Conservation (phyloP, 1,140 invertebrate genomes). For the Nomia melanderi region DNA sequence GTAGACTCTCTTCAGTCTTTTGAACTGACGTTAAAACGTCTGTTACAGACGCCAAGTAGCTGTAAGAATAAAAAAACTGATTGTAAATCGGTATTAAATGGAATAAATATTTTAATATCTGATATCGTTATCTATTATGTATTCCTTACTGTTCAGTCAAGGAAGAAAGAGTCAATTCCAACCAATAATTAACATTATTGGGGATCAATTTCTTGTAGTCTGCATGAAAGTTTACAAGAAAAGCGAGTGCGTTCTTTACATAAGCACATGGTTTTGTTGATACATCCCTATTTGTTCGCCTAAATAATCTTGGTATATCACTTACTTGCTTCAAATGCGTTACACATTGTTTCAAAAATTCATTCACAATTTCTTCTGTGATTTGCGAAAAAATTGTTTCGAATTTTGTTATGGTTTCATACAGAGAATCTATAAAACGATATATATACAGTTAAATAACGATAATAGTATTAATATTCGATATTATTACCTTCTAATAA, state of each 20-base stretch:
- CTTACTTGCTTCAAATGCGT: constrained; percentile 88
- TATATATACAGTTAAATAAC: neutral
- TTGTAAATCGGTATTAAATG: neutral
- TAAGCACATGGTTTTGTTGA: constrained; percentile 90
- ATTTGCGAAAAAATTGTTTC: constrained; percentile 80
- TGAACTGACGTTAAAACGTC: constrained; percentile 96
- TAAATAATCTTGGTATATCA: constrained; percentile 95
- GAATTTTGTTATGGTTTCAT: constrained; percentile 80
- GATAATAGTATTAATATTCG: constrained; percentile 18
- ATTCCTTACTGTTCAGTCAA: constrained; percentile 86
- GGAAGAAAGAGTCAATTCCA: constrained; percentile 83
- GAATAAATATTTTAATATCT: constrained; percentile 3
- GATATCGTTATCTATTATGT: constrained; percentile 1
- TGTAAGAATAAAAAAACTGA: constrained; percentile 76
- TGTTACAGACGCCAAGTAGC: constrained; percentile 89
- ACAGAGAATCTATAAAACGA: constrained; percentile 77
- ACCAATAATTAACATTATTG: constrained; percentile 81
- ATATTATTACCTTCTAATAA: constrained; percentile 70
- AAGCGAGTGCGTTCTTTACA: constrained; percentile 86
- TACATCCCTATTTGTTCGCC: constrained; percentile 94
- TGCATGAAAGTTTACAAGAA: constrained; percentile 84
- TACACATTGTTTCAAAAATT: constrained; percentile 82
- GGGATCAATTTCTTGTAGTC: constrained; percentile 82
- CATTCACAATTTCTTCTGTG: constrained; percentile 82
- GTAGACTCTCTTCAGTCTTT: constrained; percentile 96